Evolutionary conservation across 2,113 vertebrate species (phyloP).

Genomic region (Falcunculus frontatus): DNA sequence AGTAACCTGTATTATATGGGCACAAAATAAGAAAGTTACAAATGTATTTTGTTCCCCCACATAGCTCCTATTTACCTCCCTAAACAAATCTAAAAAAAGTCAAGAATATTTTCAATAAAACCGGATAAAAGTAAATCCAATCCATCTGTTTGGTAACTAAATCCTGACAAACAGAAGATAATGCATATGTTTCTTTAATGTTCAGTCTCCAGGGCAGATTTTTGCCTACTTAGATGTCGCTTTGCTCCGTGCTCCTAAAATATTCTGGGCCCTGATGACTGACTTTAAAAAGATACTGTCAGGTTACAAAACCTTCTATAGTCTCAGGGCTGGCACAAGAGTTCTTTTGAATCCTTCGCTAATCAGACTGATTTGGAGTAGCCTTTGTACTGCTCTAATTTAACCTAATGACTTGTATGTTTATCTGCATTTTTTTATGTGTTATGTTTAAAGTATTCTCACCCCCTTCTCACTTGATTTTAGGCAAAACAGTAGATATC

Average conservation of each 20-base stretch:
- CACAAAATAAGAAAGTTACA: background rate
- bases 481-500: background rate
- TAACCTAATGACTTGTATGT: background rate
- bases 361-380: background rate
- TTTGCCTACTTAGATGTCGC: background rate
- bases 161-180: background rate
- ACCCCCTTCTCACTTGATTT: background rate
- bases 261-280: background rate
- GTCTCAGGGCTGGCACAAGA: background rate
- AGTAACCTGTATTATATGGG: background rate
- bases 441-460: background rate
- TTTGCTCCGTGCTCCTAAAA: background rate
- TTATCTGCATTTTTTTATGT: background rate
- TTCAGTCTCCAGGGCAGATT: background rate
- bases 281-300: background rate
- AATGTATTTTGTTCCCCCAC: background rate
- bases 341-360: background rate
- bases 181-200: slow-evolving; percentile 11
- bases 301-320: background rate
- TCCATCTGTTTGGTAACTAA: slow-evolving; percentile 1
- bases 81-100: slow-evolving; percentile 22
- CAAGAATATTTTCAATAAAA: slow-evolving; percentile 21
- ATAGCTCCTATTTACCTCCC: background rate
- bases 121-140: background rate
- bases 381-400: background rate